Evolutionary conservation across 2,113 vertebrate genomes (phyloP).

Genomic region (Plestiodon gilberti): DNA sequence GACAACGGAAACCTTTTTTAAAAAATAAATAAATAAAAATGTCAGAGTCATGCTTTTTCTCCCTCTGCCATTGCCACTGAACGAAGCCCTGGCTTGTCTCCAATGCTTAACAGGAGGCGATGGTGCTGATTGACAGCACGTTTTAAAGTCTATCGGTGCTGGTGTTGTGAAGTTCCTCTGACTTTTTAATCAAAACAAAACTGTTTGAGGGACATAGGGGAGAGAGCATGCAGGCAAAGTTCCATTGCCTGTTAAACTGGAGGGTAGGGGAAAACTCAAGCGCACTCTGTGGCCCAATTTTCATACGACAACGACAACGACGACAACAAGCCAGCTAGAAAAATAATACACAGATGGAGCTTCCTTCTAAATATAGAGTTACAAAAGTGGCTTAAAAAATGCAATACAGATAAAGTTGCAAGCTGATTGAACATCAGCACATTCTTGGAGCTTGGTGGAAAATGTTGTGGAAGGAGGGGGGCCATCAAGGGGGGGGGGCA

Average conservation of each 20-base stretch:
- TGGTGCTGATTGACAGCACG: not conserved
- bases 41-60: not conserved
- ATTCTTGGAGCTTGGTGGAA: not conserved
- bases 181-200: not conserved
- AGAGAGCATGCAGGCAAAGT: not conserved
- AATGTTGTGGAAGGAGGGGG: not conserved
- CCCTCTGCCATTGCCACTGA: not conserved
- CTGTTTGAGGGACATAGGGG: not conserved
- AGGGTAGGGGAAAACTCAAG: not conserved
- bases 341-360: constrained; percentile 16
- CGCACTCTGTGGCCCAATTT: not conserved
- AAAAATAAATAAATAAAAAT: too few relatives aligned
- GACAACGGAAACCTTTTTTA: too few relatives aligned
- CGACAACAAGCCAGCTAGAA: not conserved
- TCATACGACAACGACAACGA: not conserved
- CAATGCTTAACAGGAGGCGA: not conserved
- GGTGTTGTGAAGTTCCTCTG: not conserved
- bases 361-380: constrained; percentile 22
- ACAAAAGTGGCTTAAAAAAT: not conserved
- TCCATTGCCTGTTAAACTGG: not conserved
- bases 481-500: not conserved
- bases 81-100: not conserved
- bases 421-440: not conserved
- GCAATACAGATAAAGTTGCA: not conserved
- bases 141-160: not conserved